Base-by-base conservation (phyloP, 1,140 invertebrate genomes). In the Megalopta genalis region DNA sequence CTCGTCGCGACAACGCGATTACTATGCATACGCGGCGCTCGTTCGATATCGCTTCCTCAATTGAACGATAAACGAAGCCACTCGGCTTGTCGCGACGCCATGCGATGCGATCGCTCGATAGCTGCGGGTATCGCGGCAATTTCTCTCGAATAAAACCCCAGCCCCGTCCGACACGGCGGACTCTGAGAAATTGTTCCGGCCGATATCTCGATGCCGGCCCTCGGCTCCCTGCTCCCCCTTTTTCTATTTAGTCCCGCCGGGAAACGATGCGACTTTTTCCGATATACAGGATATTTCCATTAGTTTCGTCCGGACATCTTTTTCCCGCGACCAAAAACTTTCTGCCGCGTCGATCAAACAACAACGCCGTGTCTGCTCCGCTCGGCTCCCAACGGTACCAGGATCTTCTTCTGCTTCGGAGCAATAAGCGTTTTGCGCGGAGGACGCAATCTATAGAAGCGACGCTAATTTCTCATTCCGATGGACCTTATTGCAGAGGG, bases 31-130 rank as follows among this genome's bases (percentile, higher is more conserved):
- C 42, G 62, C 32, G 49, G 27, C 25, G 16, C 18, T 54, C 16
- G 49, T 42, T 63, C 59, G 75, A 77, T 71, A 71, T 71, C 39
- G 27, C 25, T 71, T 71, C 59, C 67, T 71, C 67, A n/a, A 71
- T 63, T 16, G 67, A 42, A 42, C 67, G 32, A 49, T 63, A 52
- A 71, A 71, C 67, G 75, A 77, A 59, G n/a, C 23, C 60, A 60
- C 39, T 77, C 49, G 49, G 57, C 32, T 32, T 32, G 32, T 32
- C 32, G 32, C 32, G 32, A 32, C 27, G 27, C 57, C 27, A 63
- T 25, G 8, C 21, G 67, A 77, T 27, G 23, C 67, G n/a, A 77
- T 68, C 18, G 74, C 27, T 52, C 66, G 75, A 77, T 70, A 70
- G 27, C 57, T n/a, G 49, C n/a, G 42, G 37, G 25, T 37, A 54